These are phyloP conservation scores for Aporrectodea caliginosa DNA, from an alignment of 1,140 invertebrate species.

Conservation along the genomic window DNA sequence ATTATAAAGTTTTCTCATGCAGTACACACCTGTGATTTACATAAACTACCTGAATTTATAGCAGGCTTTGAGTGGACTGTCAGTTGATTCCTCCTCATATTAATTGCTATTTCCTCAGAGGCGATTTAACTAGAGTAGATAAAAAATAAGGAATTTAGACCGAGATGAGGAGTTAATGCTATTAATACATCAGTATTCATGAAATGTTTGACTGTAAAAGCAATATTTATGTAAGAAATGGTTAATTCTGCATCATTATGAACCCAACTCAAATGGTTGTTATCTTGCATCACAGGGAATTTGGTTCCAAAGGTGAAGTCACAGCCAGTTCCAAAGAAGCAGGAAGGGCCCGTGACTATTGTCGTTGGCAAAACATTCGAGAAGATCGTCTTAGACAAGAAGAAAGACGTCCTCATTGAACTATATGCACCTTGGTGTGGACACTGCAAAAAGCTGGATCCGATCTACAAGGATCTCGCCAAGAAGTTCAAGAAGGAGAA, in stretches of 20 bases:
- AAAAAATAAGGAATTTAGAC: not conserved
- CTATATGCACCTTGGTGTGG: conserved; percentile 99
- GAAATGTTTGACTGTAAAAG: not conserved
- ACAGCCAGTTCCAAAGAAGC: conserved; percentile 82
- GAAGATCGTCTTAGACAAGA: conserved; percentile 84
- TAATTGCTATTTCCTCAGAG: not conserved
- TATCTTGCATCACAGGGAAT: conserved; percentile 43
- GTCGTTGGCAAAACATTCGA: conserved; percentile 98
- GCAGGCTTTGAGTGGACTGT: too few species aligned
- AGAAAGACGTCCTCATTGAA: conserved; percentile 90
- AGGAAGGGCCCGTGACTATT: conserved; percentile 66
- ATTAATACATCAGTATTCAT: not conserved
- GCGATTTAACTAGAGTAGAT: not conserved
- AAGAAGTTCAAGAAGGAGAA: conserved; percentile 76
- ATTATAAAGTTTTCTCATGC: too few species aligned
- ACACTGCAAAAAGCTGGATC: conserved; percentile 88
- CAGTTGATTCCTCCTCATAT: too few species aligned
- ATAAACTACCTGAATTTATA: too few species aligned
- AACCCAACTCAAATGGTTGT: too few species aligned
- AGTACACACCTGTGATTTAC: too few species aligned
- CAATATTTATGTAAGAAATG: not conserved
- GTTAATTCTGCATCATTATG: not conserved
- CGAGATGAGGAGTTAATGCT: not conserved
- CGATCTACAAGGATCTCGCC: conserved; percentile 94
- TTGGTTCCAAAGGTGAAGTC: conserved; percentile 92